Base-by-base conservation (phyloP, 2,113 vertebrate species). In the Silurus glanis region DNA sequence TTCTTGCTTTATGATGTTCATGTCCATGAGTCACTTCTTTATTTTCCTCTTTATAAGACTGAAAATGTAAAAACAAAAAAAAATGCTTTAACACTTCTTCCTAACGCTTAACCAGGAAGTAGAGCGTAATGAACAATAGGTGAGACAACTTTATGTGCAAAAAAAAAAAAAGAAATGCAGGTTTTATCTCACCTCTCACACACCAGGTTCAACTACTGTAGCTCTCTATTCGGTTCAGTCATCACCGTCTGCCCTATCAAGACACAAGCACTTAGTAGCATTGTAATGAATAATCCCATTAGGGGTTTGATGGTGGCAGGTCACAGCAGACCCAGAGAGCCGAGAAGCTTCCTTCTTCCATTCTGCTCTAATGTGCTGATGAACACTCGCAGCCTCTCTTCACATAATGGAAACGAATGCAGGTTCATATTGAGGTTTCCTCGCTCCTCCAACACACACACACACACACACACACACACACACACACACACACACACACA, bases 341-440 rank as follows among this genome's bases (percentile, higher is more conserved):
- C 4, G 9, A 23, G 62, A 72, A 25, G 49, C 53, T 86, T 81
- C 28, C 78, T 51, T 81, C 37, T 85, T 14, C 76, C 14, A 13
- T 71, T 80, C 66, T 21, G 23, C 55, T 59, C 12, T 86, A 72
- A 86, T 72, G 45, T 51, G 55, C 45, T 72, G 19, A 49, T 51
- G 56, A 58, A 69, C 78, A 82, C 21, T 16, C 17, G 37, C 66
- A 74, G 83, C 83, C 89, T 86, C 85, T 91, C 87, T 76, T 85
- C 84, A 71, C 88, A 79, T 91, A 91, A 94, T 93, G 89, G 92
- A 91, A 87, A 94, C 92, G 90, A 92, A 92, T 94, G 91, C 91
- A 79, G 86, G 84, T 90, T 89, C 87, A 92, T 81, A 88, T 84
- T 88, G 86, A 75, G 86, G 90, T 87, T 90, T 89, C 83, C 17